Percentiles rank a stretch among this genome's conserved stretches.
Evolutionary conservation across 2,888 invertebrate species (phyloP).

Genomic region (Thymelicus sylvestris): DNA sequence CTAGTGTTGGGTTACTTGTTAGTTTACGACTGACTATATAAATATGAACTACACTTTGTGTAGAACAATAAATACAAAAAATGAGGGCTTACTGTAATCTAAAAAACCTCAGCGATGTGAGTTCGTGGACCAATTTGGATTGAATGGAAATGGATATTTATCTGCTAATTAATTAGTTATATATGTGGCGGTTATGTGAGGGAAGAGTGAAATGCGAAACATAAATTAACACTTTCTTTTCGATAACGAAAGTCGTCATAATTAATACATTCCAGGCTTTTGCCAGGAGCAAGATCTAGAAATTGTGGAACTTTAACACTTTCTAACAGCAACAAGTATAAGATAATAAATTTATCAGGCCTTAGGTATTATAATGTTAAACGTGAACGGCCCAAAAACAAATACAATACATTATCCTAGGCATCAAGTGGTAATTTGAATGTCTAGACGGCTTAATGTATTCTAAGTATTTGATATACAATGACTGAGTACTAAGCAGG

Average conservation of each 20-base stretch:
- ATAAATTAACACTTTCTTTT: too few species aligned
- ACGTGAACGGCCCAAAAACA: constrained; percentile 13
- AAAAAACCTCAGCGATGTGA: not conserved
- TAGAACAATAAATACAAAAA: not conserved
- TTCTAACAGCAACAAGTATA: too few species aligned
- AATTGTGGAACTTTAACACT: too few species aligned
- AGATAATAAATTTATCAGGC: too few species aligned
- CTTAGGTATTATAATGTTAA: constrained; percentile 1
- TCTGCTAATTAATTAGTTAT: too few species aligned
- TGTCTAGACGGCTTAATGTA: constrained; percentile 76
- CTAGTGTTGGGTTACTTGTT: constrained; percentile 58
- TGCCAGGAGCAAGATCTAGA: too few species aligned
- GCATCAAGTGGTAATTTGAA: constrained; percentile 49
- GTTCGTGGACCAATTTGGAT: not conserved
- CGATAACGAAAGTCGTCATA: too few species aligned
- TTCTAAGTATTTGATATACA: constrained; percentile 78
- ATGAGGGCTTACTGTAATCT: not conserved
- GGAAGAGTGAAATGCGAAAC: too few species aligned
- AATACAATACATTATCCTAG: constrained; percentile 9
- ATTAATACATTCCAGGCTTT: too few species aligned
- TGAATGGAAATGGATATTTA: too few species aligned
- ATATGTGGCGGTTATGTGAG: too few species aligned
- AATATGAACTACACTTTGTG: not conserved
- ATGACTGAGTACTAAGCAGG: constrained; percentile 67
- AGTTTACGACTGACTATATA: not conserved